Conservation (phyloP, 2,888 invertebrate genomes). For the Ophraella communa region DNA sequence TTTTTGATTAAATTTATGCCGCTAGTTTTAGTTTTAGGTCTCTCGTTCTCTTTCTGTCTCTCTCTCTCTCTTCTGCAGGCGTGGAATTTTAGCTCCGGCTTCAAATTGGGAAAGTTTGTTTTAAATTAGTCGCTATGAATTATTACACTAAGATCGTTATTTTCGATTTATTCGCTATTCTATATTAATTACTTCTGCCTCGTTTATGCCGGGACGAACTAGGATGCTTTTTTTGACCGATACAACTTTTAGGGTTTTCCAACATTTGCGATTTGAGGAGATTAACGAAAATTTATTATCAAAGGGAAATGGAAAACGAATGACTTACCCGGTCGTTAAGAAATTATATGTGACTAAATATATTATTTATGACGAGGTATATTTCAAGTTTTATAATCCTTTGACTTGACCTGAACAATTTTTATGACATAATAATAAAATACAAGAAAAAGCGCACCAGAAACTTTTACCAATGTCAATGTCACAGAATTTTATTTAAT, state of each 20-base stretch:
- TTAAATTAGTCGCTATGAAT: slow-evolving; percentile 48
- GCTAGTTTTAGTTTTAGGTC: slow-evolving; percentile 51
- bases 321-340: neutral
- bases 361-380: too few species aligned
- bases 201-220: slow-evolving; percentile 4
- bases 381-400: too few species aligned
- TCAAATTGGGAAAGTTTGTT: slow-evolving; percentile 52
- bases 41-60: slow-evolving; percentile 34
- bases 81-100: slow-evolving; percentile 46
- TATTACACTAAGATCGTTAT: slow-evolving; percentile 44
- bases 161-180: slow-evolving; percentile 33
- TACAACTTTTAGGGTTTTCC: neutral
- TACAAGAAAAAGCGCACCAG: too few species aligned
- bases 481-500: too few species aligned
- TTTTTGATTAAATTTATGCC: slow-evolving; percentile 61
- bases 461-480: too few species aligned
- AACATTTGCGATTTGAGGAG: neutral
- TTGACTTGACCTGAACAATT: too few species aligned
- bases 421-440: too few species aligned
- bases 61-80: slow-evolving; percentile 39
- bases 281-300: neutral
- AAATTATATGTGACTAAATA: neutral
- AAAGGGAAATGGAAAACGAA: neutral
- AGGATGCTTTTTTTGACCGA: neutral
- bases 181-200: slow-evolving; percentile 28